phyloP scores from a whole-genome alignment of 2,888 invertebrate species.

The Tachina fera region DNA sequence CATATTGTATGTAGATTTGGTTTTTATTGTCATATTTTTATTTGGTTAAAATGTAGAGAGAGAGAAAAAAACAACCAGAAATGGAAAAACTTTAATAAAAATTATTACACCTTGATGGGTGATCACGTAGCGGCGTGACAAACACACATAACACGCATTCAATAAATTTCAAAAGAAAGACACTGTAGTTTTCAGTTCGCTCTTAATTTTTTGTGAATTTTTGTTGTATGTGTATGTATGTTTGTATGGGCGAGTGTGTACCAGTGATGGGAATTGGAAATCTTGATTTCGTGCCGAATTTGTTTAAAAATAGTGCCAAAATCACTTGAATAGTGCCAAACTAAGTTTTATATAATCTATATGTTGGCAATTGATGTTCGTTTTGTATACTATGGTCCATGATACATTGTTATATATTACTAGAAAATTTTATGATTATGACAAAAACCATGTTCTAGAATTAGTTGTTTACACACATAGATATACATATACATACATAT shows the following conservation, averaged over 20 bases:
- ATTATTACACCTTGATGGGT: conserved; percentile 83
- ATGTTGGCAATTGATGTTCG: too few species aligned
- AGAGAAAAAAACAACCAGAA: conserved; percentile 33
- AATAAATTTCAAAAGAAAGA: conserved; percentile 76
- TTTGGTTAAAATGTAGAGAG: conserved; percentile 19
- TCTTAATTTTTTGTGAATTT: conserved; percentile 1
- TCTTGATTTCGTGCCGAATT: too few species aligned
- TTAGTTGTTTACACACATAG: too few species aligned
- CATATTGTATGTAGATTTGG: conserved; percentile 38
- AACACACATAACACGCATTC: conserved; percentile 74
- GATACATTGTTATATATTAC: too few species aligned
- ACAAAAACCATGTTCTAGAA: too few species aligned
- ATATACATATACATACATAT: too few species aligned
- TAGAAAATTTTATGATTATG: too few species aligned
- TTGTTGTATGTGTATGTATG: neutral
- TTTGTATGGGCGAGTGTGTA: neutral
- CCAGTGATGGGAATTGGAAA: too few species aligned
- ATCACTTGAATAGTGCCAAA: too few species aligned
- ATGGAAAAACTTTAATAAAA: conserved; percentile 78
- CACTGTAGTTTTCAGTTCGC: conserved; percentile 26
- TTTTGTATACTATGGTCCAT: too few species aligned
- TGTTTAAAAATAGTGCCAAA: too few species aligned
- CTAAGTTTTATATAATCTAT: too few species aligned
- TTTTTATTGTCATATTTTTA: conserved; percentile 58
- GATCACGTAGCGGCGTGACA: conserved; percentile 80